Percentiles rank a stretch among this genome's conserved stretches.
These are phyloP conservation scores for Tor tambroides DNA, from an alignment of 2,113 vertebrate species.

Conservation along the genomic window DNA sequence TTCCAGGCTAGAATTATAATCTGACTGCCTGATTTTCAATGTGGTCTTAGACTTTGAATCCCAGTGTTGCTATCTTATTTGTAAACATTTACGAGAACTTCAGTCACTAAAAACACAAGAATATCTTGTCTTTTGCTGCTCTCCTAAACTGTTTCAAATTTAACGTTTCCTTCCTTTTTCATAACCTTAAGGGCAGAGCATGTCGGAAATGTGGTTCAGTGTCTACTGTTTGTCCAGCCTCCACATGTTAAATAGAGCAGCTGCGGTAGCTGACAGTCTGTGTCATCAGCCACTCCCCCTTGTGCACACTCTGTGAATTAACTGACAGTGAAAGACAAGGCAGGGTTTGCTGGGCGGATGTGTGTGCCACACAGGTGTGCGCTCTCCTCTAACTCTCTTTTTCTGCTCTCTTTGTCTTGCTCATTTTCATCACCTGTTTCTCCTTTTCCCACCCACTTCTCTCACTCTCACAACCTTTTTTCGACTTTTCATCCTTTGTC, in stretches of 20 bases:
- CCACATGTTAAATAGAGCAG: conserved; percentile 42
- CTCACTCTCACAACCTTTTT: neutral
- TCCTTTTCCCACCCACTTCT: neutral
- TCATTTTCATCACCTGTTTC: conserved; percentile 32
- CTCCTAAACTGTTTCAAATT: neutral
- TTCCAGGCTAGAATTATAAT: neutral
- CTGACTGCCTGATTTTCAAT: neutral
- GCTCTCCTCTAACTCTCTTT: conserved; percentile 45
- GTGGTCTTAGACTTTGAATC: neutral
- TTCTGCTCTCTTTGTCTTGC: conserved; percentile 37
- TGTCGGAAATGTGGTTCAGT: conserved; percentile 5
- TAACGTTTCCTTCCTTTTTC: neutral
- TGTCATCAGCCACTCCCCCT: conserved; percentile 49
- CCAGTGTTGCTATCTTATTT: neutral
- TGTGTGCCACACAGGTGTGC: conserved; percentile 56
- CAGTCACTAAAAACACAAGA: neutral
- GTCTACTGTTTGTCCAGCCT: conserved; percentile 48
- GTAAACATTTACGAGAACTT: neutral
- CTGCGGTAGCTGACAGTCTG: conserved; percentile 40
- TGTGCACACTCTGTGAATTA: conserved; percentile 48
- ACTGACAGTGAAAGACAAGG: conserved; percentile 56
- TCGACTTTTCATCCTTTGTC: neutral
- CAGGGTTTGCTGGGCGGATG: conserved; percentile 44
- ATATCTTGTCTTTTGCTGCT: neutral
- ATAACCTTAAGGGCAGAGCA: neutral